phyloP scores from a whole-genome alignment of 2,113 vertebrate species.

The Esox niger region DNA sequence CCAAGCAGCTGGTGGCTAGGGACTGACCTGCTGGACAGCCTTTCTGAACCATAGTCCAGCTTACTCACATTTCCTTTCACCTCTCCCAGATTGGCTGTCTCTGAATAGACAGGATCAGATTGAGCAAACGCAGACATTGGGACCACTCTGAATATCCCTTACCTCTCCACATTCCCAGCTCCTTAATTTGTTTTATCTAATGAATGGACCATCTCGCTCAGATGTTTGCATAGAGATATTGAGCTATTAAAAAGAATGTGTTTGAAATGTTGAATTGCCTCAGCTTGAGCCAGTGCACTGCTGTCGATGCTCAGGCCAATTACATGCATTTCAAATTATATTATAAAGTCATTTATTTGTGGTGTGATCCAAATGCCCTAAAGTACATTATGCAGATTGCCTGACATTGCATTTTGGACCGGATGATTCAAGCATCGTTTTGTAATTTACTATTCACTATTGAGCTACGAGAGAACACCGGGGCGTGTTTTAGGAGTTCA shows the following conservation, averaged over 20 bases:
- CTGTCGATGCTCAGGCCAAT: slow-evolving; percentile 62
- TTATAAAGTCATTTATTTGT: slow-evolving; percentile 67
- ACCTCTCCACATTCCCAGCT: slow-evolving; percentile 3
- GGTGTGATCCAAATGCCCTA: slow-evolving; percentile 55
- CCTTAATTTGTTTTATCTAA: slow-evolving; percentile 59
- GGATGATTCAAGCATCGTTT: slow-evolving; percentile 50
- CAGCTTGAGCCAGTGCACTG: slow-evolving; percentile 33
- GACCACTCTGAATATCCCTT: slow-evolving; percentile 27
- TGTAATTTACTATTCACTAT: slow-evolving; percentile 62
- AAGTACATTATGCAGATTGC: slow-evolving; percentile 51
- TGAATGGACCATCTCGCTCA: slow-evolving; percentile 60
- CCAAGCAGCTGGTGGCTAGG: too few relatives aligned
- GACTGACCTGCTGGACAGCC: too few relatives aligned
- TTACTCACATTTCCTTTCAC: too few relatives aligned
- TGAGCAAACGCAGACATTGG: background rate
- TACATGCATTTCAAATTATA: slow-evolving; percentile 59
- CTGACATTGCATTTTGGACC: slow-evolving; percentile 57
- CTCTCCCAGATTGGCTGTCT: too few relatives aligned
- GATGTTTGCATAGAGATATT: slow-evolving; percentile 55
- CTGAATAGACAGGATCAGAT: slow-evolving; percentile 1
- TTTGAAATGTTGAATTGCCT: slow-evolving; percentile 25
- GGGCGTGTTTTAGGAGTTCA: slow-evolving; percentile 17
- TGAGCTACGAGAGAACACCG: slow-evolving; percentile 20
- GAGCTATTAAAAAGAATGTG: slow-evolving; percentile 44
- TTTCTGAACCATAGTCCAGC: too few relatives aligned